Base-by-base conservation (phyloP, 2,113 vertebrate species). In the Ifrita kowaldi region DNA sequence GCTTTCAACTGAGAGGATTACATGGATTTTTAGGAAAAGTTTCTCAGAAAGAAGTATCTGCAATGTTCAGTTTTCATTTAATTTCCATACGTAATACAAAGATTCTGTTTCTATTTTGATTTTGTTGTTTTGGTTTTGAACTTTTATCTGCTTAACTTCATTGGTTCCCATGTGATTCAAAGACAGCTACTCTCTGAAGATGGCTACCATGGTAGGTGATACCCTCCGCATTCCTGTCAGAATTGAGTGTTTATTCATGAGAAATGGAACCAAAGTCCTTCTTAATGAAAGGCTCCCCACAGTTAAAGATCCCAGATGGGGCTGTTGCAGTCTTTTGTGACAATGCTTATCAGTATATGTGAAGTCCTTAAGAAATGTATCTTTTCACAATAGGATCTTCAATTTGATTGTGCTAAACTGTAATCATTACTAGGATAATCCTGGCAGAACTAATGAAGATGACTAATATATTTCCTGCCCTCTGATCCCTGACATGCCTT, bases 191-290 rank as follows among this genome's bases (percentile, higher is more conserved):
- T 49, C 14, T 62, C 32, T 44, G 44, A 85, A 85, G 11, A 49
- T 0, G 11, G 44, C 24, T 78, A 35, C 9, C 3, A 22, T 0
- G 0, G 13, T 28, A 84, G 24, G 19, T 41, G 16, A 24, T 28
- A 21, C 24, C 33, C 42, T 56, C 49, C 60, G 21, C n/a, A 89
- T n/a, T 78, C 19, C 59, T 56, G 10, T 5, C 62, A 71, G 59
- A 22, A 26, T 5, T 32, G 10, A 47, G 13, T 37, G 3, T 23
- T 49, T 64, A 50, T 67, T 75, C 3, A 32, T 21, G 6, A 70
- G 24, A 84, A 89, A 74, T 3, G 23, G 16, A 91, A 65, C 15
- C 3, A 37, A 73, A 50, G 9, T 32, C 5, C 28, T 57, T 79
- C 53, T 64, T 7, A 57, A 78, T 23, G 11, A 87, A 65, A 10